Base-by-base conservation (phyloP, 2,797 vertebrate species). In the Helostoma temminkii region DNA sequence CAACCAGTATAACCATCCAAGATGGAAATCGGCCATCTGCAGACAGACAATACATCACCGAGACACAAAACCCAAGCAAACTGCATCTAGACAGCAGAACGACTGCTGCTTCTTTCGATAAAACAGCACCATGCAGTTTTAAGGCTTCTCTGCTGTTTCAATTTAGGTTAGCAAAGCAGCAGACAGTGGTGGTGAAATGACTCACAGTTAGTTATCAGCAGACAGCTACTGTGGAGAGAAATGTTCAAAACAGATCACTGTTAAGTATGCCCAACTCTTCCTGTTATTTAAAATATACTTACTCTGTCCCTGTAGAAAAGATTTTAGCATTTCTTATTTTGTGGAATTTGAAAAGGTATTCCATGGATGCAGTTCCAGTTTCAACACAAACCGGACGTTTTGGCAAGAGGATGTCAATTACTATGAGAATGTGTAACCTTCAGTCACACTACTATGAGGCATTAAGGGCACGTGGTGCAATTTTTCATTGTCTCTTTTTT, bases 1-100 rank as follows among this genome's bases (percentile, higher is more conserved):
- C 74, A 74, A 88, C 65, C 68, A 80, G 46, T 74, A 63, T 32
- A 18, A 18, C 48, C 67, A 65, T 91, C 89, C 91, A 90, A 91
- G 78, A 88, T 81, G 75, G 78, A 89, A 90, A 87, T 85, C 69
- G 76, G 66, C 60, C 66, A 57, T 52, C 62, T 77, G 32, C 60
- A 81, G 66, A 64, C 75, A 86, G 78, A 82, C 84, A 80, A 71
- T 86, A 71, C 80, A 83, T 84, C 74, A 74, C 65, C 26, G 63
- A 82, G 80, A 84, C 68, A 49, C 62, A 72, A 36, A 60, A 21
- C 52, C 42, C 50, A 16, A 64, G 54, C 59, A 71, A 75, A 48
- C 82, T 57, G 50, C 50, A 41, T 71, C 55, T 57, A 37, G 64
- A 55, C 71, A 16, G 28, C 26, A 66, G 42, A 47, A 28, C 1